These are phyloP conservation scores for Andrena bucephala DNA, from an alignment of 2,888 invertebrate genomes.

Conservation along the genomic window DNA sequence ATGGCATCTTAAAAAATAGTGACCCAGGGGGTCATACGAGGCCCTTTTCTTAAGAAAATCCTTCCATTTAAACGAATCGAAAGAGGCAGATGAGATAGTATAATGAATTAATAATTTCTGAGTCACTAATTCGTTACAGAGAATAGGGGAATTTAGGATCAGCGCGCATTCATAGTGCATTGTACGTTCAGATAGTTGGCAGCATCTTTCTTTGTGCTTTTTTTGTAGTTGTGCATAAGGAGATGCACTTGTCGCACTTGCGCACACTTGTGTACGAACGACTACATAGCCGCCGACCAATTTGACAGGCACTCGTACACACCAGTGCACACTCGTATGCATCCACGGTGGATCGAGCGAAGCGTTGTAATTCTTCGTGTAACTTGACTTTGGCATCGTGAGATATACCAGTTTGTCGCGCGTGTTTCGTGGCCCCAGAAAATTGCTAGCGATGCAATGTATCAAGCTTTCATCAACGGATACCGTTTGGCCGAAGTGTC, in stretches of 20 bases:
- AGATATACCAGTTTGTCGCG: conserved; percentile 16
- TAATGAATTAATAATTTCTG: too few relatives aligned
- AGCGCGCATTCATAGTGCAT: background rate
- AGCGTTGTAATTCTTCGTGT: background rate
- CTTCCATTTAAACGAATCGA: background rate
- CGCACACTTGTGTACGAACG: background rate
- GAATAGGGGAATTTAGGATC: background rate
- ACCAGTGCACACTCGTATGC: background rate
- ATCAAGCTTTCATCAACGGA: conserved; percentile 84
- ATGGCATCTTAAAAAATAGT: background rate
- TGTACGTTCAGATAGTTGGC: conserved; percentile 26
- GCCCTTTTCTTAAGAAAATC: too few relatives aligned
- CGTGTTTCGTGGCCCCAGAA: conserved; percentile 41
- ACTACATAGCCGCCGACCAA: conserved; percentile 10
- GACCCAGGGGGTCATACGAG: too few relatives aligned
- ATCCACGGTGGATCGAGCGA: conserved; percentile 2
- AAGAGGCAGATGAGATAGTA: background rate
- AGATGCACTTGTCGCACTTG: background rate
- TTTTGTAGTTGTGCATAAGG: conserved; percentile 4
- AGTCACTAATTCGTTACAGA: background rate
- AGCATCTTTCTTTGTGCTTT: background rate
- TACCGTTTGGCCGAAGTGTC: conserved; percentile 84
- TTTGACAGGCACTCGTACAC: conserved; percentile 21
- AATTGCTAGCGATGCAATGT: conserved; percentile 80
- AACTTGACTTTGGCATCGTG: background rate